A percentile compares a stretch with the other conserved stretches of the same genome.
Conservation (phyloP, 30 jellyfish, hydroid and myxozoan genomes). For the Nemopilema nomurai region DNA sequence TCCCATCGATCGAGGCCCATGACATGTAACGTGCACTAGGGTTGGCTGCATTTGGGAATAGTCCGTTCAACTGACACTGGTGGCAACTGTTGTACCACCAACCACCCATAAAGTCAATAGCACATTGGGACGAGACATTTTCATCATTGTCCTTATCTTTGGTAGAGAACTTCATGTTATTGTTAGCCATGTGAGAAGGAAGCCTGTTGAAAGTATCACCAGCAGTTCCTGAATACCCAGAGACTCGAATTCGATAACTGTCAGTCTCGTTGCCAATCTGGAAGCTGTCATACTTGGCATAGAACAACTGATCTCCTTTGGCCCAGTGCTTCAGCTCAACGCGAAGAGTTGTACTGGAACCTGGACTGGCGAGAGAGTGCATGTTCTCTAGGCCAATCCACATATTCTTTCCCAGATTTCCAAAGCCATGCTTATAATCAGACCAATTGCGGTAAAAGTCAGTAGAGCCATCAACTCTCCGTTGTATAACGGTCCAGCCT, state of each 20-base stretch:
- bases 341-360: neutral
- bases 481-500: constrained; percentile 50
- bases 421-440: constrained; percentile 41
- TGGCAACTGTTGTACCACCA: constrained; percentile 27
- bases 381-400: constrained; percentile 37
- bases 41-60: neutral
- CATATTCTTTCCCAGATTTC: constrained; percentile 3
- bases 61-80: neutral
- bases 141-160: constrained; percentile 4
- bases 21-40: neutral
- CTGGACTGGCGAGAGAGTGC: constrained; percentile 12
- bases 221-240: constrained; percentile 24
- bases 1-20: neutral
- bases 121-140: neutral
- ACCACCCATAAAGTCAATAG: neutral
- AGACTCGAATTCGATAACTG: neutral
- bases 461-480: constrained; percentile 19
- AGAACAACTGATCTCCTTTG: neutral
- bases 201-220: constrained; percentile 5
- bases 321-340: constrained; percentile 7
- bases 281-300: constrained; percentile 14
- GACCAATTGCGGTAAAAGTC: constrained; percentile 20
- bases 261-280: constrained; percentile 3
- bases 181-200: neutral
- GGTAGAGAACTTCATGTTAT: constrained; percentile 8